phyloP scores from a whole-genome alignment of 1,140 invertebrate species.

The Helicoverpa armigera region DNA sequence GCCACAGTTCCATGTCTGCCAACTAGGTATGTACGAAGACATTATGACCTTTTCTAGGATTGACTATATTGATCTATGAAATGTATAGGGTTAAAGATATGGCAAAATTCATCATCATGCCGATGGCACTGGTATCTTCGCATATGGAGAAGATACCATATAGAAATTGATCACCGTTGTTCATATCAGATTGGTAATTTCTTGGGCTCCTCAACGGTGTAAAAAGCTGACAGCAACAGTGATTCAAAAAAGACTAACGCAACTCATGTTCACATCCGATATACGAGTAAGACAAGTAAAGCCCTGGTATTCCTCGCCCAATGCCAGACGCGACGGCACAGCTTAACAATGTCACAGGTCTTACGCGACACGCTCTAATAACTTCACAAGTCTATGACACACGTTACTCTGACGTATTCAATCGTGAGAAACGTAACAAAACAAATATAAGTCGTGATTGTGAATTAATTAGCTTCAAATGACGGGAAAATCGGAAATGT shows the following conservation, averaged over 20 bases:
- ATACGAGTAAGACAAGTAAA: too few relatives aligned
- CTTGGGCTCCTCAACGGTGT: not conserved
- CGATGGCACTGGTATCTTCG: not conserved
- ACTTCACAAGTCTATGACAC: not conserved
- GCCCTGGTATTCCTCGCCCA: too few relatives aligned
- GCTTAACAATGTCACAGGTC: too few relatives aligned
- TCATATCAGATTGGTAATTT: too few relatives aligned
- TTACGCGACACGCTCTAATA: not conserved
- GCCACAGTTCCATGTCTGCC: slow-evolving; percentile 63
- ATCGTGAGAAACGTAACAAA: slow-evolving; percentile 5
- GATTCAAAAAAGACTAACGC: too few relatives aligned
- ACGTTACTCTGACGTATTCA: not conserved
- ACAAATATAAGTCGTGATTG: slow-evolving; percentile 10
- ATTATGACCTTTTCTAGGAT: not conserved
- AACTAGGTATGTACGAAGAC: slow-evolving; percentile 61
- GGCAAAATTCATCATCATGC: not conserved
- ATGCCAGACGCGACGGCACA: too few relatives aligned
- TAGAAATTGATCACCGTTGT: too few relatives aligned
- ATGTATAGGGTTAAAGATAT: too few relatives aligned
- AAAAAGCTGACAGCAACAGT: not conserved
- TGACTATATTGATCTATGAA: too few relatives aligned
- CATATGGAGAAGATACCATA: too few relatives aligned
- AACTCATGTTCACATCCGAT: too few relatives aligned
- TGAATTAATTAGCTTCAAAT: slow-evolving; percentile 16
- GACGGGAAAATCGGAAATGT: not conserved